Conservation (phyloP, 2,888 invertebrate genomes). For the Pelosia muscerda region DNA sequence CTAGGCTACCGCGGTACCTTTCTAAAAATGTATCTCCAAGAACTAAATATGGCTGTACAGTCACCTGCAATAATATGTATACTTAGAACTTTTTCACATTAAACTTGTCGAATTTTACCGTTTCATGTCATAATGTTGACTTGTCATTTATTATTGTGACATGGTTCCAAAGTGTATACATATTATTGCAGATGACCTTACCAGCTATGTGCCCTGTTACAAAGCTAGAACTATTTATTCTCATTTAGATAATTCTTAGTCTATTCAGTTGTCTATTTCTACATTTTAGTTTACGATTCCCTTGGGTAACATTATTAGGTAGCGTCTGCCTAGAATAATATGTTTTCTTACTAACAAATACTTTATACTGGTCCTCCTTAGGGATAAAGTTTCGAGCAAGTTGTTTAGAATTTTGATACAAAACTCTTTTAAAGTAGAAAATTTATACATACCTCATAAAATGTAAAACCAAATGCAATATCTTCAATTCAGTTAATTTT, state of each 20-base stretch:
- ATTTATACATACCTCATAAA: neutral
- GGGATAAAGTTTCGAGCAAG: neutral
- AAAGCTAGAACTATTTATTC: neutral
- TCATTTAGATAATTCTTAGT: neutral
- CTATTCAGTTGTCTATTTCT: neutral
- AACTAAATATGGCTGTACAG: too few species aligned
- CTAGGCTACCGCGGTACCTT: too few species aligned
- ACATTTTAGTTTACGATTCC: conserved; percentile 9
- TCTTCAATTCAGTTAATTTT: too few species aligned
- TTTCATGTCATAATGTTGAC: too few species aligned
- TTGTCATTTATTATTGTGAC: too few species aligned
- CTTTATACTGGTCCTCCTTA: neutral
- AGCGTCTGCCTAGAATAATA: neutral
- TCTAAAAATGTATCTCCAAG: too few species aligned
- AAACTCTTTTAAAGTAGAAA: neutral
- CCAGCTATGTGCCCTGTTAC: neutral
- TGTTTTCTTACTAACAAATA: neutral
- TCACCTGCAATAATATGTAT: too few species aligned
- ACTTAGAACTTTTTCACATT: too few species aligned
- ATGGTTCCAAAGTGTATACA: too few species aligned
- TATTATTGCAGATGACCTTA: too few species aligned
- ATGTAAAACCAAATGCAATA: too few species aligned
- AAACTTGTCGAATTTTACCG: too few species aligned
- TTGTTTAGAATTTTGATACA: neutral
- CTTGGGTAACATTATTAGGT: neutral